Evolutionary conservation across 2,113 vertebrate species (phyloP).

Genomic region (Peromyscus maniculatus): DNA sequence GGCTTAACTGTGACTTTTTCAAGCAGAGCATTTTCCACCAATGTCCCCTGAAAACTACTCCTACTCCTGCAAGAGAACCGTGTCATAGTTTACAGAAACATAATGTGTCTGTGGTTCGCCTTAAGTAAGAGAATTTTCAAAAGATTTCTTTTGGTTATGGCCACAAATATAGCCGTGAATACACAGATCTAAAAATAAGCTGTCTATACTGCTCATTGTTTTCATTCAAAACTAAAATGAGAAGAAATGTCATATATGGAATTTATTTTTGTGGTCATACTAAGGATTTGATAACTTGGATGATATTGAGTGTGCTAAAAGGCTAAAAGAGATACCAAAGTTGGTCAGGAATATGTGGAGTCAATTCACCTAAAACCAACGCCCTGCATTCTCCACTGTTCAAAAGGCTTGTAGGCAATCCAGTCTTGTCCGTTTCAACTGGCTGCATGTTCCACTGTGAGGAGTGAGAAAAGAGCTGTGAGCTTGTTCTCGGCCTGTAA

Average conservation of each 20-base stretch:
- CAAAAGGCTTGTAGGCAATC: conserved; percentile 82
- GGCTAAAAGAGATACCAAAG: conserved; percentile 64
- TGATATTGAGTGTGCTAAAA: conserved; percentile 66
- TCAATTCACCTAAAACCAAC: conserved; percentile 82
- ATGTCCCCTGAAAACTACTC: conserved; percentile 36
- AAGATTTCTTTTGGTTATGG: conserved; percentile 64
- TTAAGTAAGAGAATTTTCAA: conserved; percentile 56
- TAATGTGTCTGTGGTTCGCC: conserved; percentile 31
- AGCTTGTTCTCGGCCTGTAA: conserved; percentile 84
- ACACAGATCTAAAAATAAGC: conserved; percentile 53
- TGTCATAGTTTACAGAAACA: conserved; percentile 42
- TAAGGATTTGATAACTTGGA: conserved; percentile 58
- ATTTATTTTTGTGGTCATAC: conserved; percentile 60
- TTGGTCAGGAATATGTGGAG: conserved; percentile 73
- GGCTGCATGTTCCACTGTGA: conserved; percentile 81
- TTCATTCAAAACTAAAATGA: conserved; percentile 71
- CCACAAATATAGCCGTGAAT: conserved; percentile 32
- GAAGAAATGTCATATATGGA: conserved; percentile 63
- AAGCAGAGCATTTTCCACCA: neutral
- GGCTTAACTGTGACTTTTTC: conserved; percentile 28
- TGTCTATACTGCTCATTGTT: conserved; percentile 27
- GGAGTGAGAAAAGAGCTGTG: conserved; percentile 80
- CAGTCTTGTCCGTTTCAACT: conserved; percentile 83
- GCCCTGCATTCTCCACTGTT: conserved; percentile 82
- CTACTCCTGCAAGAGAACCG: conserved; percentile 35